Base-by-base conservation (phyloP, 2,888 invertebrate genomes). In the Eilema caniola region DNA sequence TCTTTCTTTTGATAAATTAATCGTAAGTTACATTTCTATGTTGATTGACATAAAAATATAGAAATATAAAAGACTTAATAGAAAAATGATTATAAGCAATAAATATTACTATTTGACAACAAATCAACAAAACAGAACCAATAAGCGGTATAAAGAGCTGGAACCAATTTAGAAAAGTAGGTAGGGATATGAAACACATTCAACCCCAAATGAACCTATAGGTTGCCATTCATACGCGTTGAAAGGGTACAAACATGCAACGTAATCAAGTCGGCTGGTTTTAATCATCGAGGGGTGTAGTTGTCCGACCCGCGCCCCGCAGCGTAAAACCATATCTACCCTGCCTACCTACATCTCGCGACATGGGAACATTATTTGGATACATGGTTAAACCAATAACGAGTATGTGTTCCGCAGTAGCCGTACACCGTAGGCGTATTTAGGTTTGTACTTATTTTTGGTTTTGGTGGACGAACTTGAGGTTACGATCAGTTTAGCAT, bases 211-310 rank as follows among this genome's bases (percentile, higher is more conserved):
- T 85, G 87, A 88, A 89, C 85, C 81, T 84, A 89, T 89, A 84
- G 87, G 85, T 76, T 81, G 82, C 78, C 77, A 86, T 87, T 86
- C 85, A 85, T 77, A 76, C 81, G 79, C 79, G 76, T 70, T 88
- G 84, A 89, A 87, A 86, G 85, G 87, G 85, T 83, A 80, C 79
- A 86, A 90, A 92, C 91, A 91, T 85, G 90, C 85, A 86, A 84
- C 85, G 89, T 91, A 92, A 93, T 93, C 91, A 92, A 92, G 88
- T 85, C 84, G 84, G 86, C 87, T 85, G 85, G 88, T 92, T 92
- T 92, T 92, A 92, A 92, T 93, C 89, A 92, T 89, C 87, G 88
- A 75, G 84, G 85, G 87, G 79, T 84, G 85, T 81, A 81, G 84
- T 84, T 85, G 83, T 82, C 73, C 76, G 80, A 79, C 72, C 75